These are phyloP conservation scores for Lagria hirta DNA, from an alignment of 2,888 invertebrate species.

Conservation along the genomic window DNA sequence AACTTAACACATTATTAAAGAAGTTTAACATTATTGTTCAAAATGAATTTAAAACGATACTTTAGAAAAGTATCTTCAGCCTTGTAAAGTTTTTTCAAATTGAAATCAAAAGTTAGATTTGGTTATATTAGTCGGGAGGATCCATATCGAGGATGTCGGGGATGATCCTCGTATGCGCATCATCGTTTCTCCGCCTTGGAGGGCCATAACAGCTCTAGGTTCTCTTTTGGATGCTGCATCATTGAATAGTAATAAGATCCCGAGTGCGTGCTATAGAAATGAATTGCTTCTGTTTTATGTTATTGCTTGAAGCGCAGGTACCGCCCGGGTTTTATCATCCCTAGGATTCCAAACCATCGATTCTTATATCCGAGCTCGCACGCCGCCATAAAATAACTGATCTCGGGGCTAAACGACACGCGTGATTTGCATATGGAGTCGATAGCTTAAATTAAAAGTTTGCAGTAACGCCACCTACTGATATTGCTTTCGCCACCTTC, in stretches of 20 bases:
- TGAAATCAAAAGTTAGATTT: constrained; percentile 17
- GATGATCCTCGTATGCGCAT: constrained; percentile 23
- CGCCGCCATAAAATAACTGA: constrained; percentile 51
- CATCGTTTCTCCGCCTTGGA: constrained; percentile 32
- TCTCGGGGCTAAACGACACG: constrained; percentile 50
- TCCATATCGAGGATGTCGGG: constrained; percentile 21
- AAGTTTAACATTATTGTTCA: too few relatives aligned
- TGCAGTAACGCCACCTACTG: constrained; percentile 23
- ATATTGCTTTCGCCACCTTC: constrained; percentile 33
- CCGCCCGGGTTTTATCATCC: constrained; percentile 36
- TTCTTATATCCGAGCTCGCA: constrained; percentile 42
- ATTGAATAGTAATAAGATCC: constrained; percentile 57
- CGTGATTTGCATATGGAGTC: constrained; percentile 54
- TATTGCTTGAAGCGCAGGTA: constrained; percentile 44
- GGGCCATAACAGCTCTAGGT: constrained; percentile 45
- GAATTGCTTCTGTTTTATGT: constrained; percentile 51
- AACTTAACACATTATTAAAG: too few relatives aligned
- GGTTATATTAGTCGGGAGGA: constrained; percentile 21
- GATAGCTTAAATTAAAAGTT: constrained; percentile 52
- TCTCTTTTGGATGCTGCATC: constrained; percentile 48
- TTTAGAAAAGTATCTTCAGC: too few relatives aligned
- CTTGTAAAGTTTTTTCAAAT: constrained; percentile 2
- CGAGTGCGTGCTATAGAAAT: constrained; percentile 51
- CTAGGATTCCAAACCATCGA: constrained; percentile 33
- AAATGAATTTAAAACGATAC: too few relatives aligned